Conservation (phyloP, 2,113 vertebrate genomes). For the Rhinopithecus roxellana region DNA sequence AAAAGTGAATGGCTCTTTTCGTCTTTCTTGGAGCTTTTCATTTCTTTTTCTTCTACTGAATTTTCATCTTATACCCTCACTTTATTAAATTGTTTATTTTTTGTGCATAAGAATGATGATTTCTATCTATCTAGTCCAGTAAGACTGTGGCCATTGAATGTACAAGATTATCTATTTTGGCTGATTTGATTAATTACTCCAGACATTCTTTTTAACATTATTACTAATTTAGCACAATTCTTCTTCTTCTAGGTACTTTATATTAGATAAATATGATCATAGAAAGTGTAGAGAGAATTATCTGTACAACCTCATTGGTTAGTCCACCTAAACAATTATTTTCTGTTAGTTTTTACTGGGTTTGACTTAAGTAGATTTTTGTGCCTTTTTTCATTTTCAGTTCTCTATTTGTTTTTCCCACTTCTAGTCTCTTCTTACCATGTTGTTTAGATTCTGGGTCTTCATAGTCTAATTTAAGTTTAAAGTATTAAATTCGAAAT, state of each 20-base stretch:
- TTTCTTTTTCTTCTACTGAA: not conserved
- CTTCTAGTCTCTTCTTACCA: not conserved
- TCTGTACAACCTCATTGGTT: not conserved
- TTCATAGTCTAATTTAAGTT: not conserved
- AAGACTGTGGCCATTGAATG: not conserved
- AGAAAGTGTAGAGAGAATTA: not conserved
- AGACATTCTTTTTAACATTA: not conserved
- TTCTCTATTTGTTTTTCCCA: not conserved
- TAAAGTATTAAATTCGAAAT: not conserved
- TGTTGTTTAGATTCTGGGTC: not conserved
- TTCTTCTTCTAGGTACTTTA: not conserved
- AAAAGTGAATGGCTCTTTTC: not conserved
- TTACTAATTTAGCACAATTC: not conserved
- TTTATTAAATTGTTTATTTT: not conserved
- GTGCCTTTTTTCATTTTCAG: not conserved
- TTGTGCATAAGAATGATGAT: not conserved
- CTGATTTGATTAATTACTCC: not conserved
- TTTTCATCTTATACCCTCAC: not conserved
- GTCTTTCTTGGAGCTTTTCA: not conserved
- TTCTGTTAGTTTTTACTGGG: not conserved
- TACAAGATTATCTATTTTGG: not conserved
- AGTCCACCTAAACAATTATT: not conserved
- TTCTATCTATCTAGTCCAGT: not conserved
- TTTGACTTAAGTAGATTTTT: not conserved
- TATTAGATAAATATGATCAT: not conserved